Conservation (phyloP, 2,113 vertebrate genomes). For the Chrysemys picta region DNA sequence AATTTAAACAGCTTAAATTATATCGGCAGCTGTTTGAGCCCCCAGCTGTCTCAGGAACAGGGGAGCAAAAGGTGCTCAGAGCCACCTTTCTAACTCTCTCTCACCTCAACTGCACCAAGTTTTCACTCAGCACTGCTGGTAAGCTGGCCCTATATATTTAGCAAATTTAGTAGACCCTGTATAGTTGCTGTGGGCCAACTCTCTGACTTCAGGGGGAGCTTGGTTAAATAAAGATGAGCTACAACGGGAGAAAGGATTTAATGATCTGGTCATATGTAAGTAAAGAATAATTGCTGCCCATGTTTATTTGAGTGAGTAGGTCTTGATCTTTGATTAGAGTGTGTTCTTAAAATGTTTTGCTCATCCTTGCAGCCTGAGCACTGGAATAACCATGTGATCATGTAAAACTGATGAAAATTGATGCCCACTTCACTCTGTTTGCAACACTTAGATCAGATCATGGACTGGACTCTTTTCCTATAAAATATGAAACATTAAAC, state of each 20-base stretch:
- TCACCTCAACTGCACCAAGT: neutral
- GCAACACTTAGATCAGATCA: neutral
- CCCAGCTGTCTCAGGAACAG: neutral
- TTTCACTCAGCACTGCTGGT: neutral
- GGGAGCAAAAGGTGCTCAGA: neutral
- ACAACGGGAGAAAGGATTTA: neutral
- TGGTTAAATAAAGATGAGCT: neutral
- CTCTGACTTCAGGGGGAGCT: neutral
- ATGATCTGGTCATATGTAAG: neutral
- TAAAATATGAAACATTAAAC: constrained; percentile 1
- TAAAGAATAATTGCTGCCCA: neutral
- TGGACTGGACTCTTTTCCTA: rapidly evolving
- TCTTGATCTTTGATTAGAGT: neutral
- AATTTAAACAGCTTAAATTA: neutral
- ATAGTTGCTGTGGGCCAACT: neutral
- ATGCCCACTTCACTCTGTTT: neutral
- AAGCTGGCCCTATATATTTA: neutral
- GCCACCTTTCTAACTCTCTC: neutral
- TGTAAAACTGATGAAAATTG: neutral
- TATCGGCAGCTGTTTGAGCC: neutral
- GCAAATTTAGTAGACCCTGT: neutral
- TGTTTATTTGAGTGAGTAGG: neutral
- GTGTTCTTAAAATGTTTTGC: neutral
- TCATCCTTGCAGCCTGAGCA: neutral
- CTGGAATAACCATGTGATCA: neutral